Conservation (phyloP, 1,140 invertebrate species). For the Liolophura sinensis region DNA sequence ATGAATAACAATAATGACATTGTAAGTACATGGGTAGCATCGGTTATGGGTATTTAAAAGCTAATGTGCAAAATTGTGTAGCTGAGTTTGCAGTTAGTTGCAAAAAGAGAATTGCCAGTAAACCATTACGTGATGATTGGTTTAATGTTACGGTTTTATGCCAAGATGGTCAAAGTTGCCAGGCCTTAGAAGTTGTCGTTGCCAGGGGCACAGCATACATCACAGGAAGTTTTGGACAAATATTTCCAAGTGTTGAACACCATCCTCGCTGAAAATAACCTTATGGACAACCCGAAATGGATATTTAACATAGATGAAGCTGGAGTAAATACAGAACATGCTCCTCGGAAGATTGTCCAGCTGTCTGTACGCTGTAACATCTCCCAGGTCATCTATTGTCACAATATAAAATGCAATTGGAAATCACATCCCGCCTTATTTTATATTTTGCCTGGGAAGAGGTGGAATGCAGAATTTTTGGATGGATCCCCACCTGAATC, state of each 20-base stretch:
- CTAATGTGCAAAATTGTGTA: conserved; percentile 7
- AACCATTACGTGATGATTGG: conserved; percentile 8
- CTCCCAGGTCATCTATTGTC: conserved; percentile 8
- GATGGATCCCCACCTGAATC: conserved; percentile 51
- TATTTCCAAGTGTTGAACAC: conserved; percentile 4
- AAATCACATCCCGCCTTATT: conserved; percentile 34
- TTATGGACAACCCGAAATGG: conserved; percentile 7
- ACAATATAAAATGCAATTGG: conserved; percentile 30
- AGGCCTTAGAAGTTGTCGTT: conserved; percentile 14
- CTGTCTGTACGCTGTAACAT: conserved; percentile 13
- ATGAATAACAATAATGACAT: too few species aligned
- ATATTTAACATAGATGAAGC: conserved; percentile 15
- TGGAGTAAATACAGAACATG: conserved; percentile 12
- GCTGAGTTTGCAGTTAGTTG: conserved; percentile 10
- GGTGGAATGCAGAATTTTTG: conserved; percentile 46
- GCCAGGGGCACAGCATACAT: not conserved
- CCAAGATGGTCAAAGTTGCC: conserved; percentile 13
- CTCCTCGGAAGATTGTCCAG: conserved; percentile 12
- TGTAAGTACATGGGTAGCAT: conserved; percentile 13
- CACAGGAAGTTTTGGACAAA: not conserved
- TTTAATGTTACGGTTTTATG: conserved; percentile 16
- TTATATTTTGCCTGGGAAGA: conserved; percentile 33
- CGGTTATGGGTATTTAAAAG: conserved; percentile 14
- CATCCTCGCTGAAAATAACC: conserved; percentile 7
- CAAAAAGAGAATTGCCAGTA: conserved; percentile 3